Percentiles rank a stretch among this genome's conserved stretches.
Evolutionary conservation across 1,140 invertebrate genomes (phyloP).

Genomic region (Aporrectodea caliginosa): DNA sequence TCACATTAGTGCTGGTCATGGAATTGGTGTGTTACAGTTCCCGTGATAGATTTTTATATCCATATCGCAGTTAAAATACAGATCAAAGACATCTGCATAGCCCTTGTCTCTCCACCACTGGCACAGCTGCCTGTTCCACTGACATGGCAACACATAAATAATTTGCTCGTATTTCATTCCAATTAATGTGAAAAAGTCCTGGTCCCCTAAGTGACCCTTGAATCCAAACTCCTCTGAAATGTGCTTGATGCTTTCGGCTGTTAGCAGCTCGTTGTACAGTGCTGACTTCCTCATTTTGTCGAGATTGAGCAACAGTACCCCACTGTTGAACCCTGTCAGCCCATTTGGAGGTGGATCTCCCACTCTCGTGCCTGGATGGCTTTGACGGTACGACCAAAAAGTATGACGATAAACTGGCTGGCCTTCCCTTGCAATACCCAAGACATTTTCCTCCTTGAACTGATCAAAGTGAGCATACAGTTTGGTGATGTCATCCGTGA

Average conservation of each 20-base stretch:
- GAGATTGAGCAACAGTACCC: constrained; percentile 71
- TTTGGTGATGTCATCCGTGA: constrained; percentile 66
- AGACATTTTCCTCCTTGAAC: constrained; percentile 63
- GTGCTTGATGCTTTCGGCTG: constrained; percentile 59
- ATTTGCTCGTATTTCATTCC: constrained; percentile 69
- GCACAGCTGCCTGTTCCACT: constrained; percentile 79
- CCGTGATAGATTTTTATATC: constrained; percentile 74
- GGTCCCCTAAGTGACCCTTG: constrained; percentile 77
- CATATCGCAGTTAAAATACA: constrained; percentile 71
- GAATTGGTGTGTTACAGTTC: constrained; percentile 77
- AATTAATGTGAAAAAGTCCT: constrained; percentile 79
- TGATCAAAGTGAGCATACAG: constrained; percentile 68
- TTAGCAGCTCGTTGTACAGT: constrained; percentile 62
- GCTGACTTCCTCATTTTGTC: constrained; percentile 64
- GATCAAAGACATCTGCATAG: constrained; percentile 70
- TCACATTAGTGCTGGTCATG: constrained; percentile 39
- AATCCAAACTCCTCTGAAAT: constrained; percentile 68
- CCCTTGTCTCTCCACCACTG: constrained; percentile 78
- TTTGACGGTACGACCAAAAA: constrained; percentile 66
- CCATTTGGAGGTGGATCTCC: constrained; percentile 61
- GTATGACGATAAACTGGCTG: constrained; percentile 78
- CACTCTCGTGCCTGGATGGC: constrained; percentile 58
- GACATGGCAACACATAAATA: constrained; percentile 73
- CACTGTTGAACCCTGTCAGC: constrained; percentile 76
- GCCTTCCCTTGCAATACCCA: constrained; percentile 72